Evolutionary conservation across 2,113 vertebrate species (phyloP), one percentile per base, ranked within the genome.

Genomic region (Hypanus sabinus): DNA sequence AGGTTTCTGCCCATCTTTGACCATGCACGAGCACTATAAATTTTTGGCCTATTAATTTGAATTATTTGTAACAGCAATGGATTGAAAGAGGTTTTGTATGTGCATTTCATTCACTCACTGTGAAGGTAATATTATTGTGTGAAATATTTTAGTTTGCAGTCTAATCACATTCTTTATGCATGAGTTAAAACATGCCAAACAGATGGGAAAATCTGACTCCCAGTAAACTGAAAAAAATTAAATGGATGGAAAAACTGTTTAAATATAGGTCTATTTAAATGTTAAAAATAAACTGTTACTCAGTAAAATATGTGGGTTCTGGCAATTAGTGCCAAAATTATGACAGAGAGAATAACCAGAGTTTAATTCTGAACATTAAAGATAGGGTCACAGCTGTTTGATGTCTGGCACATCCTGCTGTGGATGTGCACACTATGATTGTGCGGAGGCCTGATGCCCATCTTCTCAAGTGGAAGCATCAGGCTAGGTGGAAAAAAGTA

Each of bases 131-230:
- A 83, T 83, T 83, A 38, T 83, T 55, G 46, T 38, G 38, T 22
- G 9, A 83, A 55, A 46, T 60, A 46, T 87, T 14, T 81, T 46
- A 81, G 79, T 87, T 87, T 57, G 38, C 55, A 30, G 55, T 87
- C 55, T 87, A 87, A 60, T 55, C 55, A 30, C 83, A 87, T 55
- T 55, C 38, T 87, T 60, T 60, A 27, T 87, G 55, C 83, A 57
- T 60, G 83, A 57, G 55, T 60, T 87, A 60, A 87, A 60, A 87
- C 83, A 60, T 60, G 55, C 55, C 83, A 87, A 87, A 87, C 38
- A 55, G 55, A 57, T 87, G 83, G 38, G 46, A 87, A 55, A 87
- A 60, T 60, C 9, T 87, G 36, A 27, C 9, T 87, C 83, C 55
- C 83, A 87, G 20, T 60, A 60, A 57, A 60, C 83, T 87, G 24